Evolutionary conservation across 2,797 vertebrate species (phyloP), one percentile per base, ranked within the genome.

Genomic region (Dallia pectoralis): DNA sequence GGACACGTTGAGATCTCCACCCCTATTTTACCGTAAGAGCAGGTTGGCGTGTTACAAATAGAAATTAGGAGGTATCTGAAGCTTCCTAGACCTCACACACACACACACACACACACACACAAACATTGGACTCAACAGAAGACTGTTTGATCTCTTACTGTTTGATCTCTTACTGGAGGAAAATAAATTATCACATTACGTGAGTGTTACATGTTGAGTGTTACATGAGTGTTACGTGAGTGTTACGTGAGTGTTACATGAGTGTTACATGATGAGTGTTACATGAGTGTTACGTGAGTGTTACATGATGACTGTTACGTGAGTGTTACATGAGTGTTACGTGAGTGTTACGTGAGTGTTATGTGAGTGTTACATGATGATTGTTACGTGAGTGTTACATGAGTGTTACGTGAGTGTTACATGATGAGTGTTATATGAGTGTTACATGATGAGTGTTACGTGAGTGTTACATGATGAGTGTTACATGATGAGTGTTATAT

Each of bases 1-100:
- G 64, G 51, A 56, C 63, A 73, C 73, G 82, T n/a, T n/a, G n/a
- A n/a, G 79, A 71, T 70, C 49, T 0, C 19, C 0, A 63, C 69
- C 71, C 64, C 69, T 59, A 74, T 70, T 72, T 75, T 74, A 18
- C 74, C 44, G 51, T 56, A 5, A 12, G 53, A 16, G 70, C 44
- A 11, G 79, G 70, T 69, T 48, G 30, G 56, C 47, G 69, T 77
- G 77, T 53, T 62, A 77, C 30, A 70, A 11, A 63, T 61, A 62
- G 70, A 66, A 66, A 66, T 44, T 67, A 47, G 53, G 33, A 14
- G 69, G 14, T 27, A 19, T 18, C 18, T 70, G 68, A 51, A 70
- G 25, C 48, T 30, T 33, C 48, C 30, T 27, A 30, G n/a, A 70
- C 7, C 25, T 19, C 30, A 27, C 25, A 18, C 15, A 27, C 68